phyloP scores from a whole-genome alignment of 2,888 invertebrate genomes.

The Magallana nippona region DNA sequence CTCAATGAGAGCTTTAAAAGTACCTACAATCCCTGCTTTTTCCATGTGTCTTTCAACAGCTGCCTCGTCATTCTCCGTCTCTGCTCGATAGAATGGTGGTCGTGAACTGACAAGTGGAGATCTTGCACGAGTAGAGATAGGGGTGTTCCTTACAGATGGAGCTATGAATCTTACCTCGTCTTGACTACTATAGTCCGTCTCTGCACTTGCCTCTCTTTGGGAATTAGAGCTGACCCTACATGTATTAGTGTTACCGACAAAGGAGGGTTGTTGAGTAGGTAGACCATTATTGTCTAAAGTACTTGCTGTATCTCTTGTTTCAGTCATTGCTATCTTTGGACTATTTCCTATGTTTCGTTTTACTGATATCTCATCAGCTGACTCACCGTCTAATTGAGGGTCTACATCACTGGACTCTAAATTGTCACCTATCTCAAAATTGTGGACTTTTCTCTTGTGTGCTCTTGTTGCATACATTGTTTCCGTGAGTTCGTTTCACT shows the following conservation, averaged over 20 bases:
- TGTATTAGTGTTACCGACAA: too few relatives aligned
- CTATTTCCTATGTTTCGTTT: too few relatives aligned
- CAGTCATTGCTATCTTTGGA: neutral
- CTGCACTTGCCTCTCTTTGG: neutral
- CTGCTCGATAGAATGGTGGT: constrained; percentile 2
- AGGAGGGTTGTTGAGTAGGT: too few relatives aligned
- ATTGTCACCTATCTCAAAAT: neutral
- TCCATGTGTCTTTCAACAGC: neutral
- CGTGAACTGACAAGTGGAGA: neutral
- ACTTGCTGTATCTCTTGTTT: neutral
- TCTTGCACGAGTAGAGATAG: neutral
- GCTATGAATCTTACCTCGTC: constrained; percentile 10
- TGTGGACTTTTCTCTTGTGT: neutral
- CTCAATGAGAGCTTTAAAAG: constrained; percentile 17
- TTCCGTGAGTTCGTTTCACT: constrained; percentile 19
- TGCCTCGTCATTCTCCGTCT: neutral
- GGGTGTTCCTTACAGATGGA: neutral
- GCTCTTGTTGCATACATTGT: constrained; percentile 11
- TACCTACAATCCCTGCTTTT: neutral
- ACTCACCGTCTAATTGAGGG: too few relatives aligned
- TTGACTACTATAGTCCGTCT: constrained; percentile 5
- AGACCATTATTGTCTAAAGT: neutral
- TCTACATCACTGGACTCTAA: too few relatives aligned
- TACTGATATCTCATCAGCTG: too few relatives aligned
- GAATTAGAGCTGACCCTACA: neutral